Evolutionary conservation across 2,888 invertebrate genomes (phyloP).

Genomic region (Hyppa rectilinea): DNA sequence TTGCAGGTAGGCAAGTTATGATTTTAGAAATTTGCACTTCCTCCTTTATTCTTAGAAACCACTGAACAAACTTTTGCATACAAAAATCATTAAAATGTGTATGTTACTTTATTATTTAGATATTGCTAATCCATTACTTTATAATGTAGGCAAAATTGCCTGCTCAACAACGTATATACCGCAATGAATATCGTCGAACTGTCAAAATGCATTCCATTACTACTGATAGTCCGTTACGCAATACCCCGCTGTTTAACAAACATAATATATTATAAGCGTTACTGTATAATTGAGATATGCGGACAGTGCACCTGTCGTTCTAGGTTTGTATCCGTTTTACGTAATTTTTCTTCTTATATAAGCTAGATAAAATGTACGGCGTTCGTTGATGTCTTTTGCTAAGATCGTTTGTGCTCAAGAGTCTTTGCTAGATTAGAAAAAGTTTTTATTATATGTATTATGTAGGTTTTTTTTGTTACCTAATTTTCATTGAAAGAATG

Average conservation of each 20-base stretch:
- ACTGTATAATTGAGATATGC: constrained; percentile 32
- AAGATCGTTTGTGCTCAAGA: constrained; percentile 56
- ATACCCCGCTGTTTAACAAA: too few species aligned
- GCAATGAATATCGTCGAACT: too few species aligned
- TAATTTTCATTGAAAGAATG: neutral
- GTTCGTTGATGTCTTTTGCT: constrained; percentile 77
- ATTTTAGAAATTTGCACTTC: neutral
- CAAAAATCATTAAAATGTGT: too few species aligned
- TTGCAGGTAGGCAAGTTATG: neutral
- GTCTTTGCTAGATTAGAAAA: neutral
- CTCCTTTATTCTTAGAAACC: constrained; percentile 1
- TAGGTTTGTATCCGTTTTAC: neutral
- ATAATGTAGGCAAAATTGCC: too few species aligned
- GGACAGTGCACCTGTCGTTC: constrained; percentile 4
- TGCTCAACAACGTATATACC: too few species aligned
- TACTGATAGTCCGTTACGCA: too few species aligned
- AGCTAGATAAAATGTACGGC: constrained; percentile 30
- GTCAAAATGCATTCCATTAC: too few species aligned
- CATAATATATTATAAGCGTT: constrained; percentile 26
- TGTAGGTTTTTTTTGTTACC: neutral
- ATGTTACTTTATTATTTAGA: too few species aligned
- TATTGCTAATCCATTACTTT: too few species aligned
- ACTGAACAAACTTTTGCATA: too few species aligned
- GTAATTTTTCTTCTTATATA: constrained; percentile 11
- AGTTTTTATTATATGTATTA: neutral